Percentiles rank a stretch among this genome's conserved stretches.
phyloP scores from a whole-genome alignment of 2,888 invertebrate genomes.

The Operophtera brumata region DNA sequence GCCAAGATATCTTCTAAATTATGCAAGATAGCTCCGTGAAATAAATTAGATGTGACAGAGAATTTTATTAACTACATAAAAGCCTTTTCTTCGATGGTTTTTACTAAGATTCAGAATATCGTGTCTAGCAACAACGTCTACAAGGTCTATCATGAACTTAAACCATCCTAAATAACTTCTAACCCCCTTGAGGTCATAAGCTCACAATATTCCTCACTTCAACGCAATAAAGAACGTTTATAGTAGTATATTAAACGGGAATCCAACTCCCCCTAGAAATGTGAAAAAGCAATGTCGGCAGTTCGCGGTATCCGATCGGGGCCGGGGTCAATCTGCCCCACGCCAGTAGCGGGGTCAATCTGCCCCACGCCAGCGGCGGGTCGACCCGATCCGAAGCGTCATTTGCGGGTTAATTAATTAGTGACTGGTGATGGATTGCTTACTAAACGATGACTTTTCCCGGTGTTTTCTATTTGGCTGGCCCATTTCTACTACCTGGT shows the following conservation, averaged over 20 bases:
- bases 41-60: too few relatives aligned
- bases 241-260: background rate
- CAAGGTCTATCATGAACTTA: background rate
- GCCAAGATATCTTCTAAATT: too few relatives aligned
- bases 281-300: background rate
- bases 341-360: background rate
- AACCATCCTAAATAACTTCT: background rate
- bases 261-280: background rate
- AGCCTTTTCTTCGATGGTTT: too few relatives aligned
- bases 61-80: too few relatives aligned
- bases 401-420: conserved; percentile 10
- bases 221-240: background rate
- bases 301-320: conserved; percentile 7
- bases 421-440: conserved; percentile 14
- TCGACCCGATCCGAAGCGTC: background rate
- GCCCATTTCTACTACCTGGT: too few relatives aligned
- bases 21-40: too few relatives aligned
- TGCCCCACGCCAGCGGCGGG: background rate
- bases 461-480: too few relatives aligned
- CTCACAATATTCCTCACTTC: background rate
- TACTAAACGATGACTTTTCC: conserved; percentile 1
- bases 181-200: background rate
- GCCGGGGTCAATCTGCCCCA: conserved; percentile 11
- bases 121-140: background rate
- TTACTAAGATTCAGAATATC: too few relatives aligned